These are phyloP conservation scores for Eilema griseolum DNA, from an alignment of 2,888 invertebrate species.

Conservation along the genomic window DNA sequence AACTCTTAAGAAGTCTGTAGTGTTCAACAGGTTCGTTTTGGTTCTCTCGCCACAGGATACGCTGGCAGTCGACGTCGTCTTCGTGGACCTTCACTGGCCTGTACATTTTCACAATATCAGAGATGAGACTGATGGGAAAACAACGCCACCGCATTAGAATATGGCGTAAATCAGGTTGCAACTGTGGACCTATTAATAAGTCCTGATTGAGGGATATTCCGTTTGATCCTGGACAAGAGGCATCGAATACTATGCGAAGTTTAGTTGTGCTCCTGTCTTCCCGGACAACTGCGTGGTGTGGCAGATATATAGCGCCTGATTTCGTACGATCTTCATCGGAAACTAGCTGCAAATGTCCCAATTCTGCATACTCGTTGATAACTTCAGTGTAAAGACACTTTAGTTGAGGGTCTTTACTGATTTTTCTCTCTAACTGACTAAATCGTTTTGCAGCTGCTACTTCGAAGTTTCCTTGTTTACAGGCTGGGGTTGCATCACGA, in stretches of 20 bases:
- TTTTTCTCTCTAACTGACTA: constrained; percentile 12
- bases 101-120: constrained; percentile 35
- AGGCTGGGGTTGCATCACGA: constrained; percentile 12
- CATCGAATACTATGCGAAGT: constrained; percentile 47
- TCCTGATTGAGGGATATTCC: constrained; percentile 35
- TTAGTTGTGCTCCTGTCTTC: constrained; percentile 43
- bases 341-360: constrained; percentile 29
- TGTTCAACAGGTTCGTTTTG: not conserved
- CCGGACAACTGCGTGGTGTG: constrained; percentile 40
- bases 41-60: not conserved
- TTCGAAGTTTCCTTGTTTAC: constrained; percentile 9
- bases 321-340: not conserved
- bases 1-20: not conserved
- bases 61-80: not conserved
- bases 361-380: constrained; percentile 27
- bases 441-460: constrained; percentile 14
- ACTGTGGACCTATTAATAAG: constrained; percentile 32
- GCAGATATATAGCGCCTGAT: constrained; percentile 20
- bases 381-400: constrained; percentile 24
- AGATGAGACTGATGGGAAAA: constrained; percentile 21
- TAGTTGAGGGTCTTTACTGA: constrained; percentile 3
- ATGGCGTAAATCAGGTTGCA: constrained; percentile 34
- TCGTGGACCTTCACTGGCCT: not conserved
- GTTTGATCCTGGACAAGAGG: constrained; percentile 24
- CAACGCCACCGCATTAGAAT: constrained; percentile 30